A percentile compares a stretch with the other conserved stretches of the same genome.
Conservation (phyloP, 2,113 vertebrate species). For the Dryoscopus gambensis region DNA sequence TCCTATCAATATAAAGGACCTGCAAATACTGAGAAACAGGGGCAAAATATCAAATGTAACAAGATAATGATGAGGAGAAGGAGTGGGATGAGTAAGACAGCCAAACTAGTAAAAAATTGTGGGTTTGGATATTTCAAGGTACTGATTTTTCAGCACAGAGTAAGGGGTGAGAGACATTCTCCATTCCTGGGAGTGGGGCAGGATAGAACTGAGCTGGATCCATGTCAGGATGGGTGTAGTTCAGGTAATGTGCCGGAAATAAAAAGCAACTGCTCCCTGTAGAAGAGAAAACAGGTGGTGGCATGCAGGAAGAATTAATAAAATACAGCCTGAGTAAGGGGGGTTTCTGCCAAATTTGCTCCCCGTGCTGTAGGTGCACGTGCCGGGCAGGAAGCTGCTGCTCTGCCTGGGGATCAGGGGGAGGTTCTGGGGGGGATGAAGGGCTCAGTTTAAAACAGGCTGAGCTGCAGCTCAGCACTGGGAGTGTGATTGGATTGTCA, state of each 20-base stretch:
- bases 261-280: neutral
- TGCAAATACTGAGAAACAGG: neutral
- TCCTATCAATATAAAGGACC: neutral
- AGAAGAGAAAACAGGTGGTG: neutral
- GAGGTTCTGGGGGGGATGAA: neutral
- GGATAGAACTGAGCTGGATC: neutral
- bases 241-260: neutral
- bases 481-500: neutral
- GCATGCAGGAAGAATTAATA: neutral
- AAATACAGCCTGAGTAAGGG: neutral
- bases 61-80: neutral
- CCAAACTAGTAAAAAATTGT: neutral
- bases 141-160: neutral
- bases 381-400: neutral
- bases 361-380: accelerated
- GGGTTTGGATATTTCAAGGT: neutral
- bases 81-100: neutral
- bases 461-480: neutral
- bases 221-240: accelerated
- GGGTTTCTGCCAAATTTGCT: neutral
- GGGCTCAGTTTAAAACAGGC: neutral
- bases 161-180: neutral
- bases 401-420: neutral
- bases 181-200: neutral
- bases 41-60: neutral